Evolutionary conservation across 2,113 vertebrate genomes (phyloP), one percentile per base, ranked within the genome.

Genomic region (Silurus asotus): DNA sequence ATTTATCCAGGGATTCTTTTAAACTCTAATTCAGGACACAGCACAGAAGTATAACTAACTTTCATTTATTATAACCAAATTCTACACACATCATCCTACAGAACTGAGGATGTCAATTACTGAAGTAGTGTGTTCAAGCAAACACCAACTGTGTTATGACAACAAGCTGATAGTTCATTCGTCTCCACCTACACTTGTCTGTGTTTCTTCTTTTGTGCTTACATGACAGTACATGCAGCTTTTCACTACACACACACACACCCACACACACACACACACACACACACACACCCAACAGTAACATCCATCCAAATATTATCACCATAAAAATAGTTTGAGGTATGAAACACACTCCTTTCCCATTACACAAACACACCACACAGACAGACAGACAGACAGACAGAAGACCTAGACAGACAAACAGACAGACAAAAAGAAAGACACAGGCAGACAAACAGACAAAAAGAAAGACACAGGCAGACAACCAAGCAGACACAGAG

Each of bases 141-240:
- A 67, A 45, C 65, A 56, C 56, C 3, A 0, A 23, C 56, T 58
- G 58, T 67, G 81, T 79, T 79, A 65, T 48, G 74, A 79, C 81
- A 87, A 59, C 81, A 59, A 62, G 10, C 56, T 62, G 56, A 76
- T 51, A 67, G 25, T 58, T 77, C 28, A 70, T 84, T 83, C 10
- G 13, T 79, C 76, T 49, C 72, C 17, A 65, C 67, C 65, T 82
- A 83, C 86, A 87, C 53, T 19, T 79, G 74, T 45, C 59, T 37
- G 55, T 75, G 69, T 62, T 25, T 76, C 51, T 84, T 70, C 53
- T 72, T 83, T 83, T 56, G 55, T 69, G 25, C 51, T 72, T 37
- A 67, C 67, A 72, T 56, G 82, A 83, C 5, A 48, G 14, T 17
- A 45, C 51, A 69, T 45, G 53, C 53, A 72, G 67, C 11, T 72